A percentile compares a stretch with the other conserved stretches of the same genome.
phyloP scores from a whole-genome alignment of 1,140 invertebrate genomes.

The Lucilia cuprina region DNA sequence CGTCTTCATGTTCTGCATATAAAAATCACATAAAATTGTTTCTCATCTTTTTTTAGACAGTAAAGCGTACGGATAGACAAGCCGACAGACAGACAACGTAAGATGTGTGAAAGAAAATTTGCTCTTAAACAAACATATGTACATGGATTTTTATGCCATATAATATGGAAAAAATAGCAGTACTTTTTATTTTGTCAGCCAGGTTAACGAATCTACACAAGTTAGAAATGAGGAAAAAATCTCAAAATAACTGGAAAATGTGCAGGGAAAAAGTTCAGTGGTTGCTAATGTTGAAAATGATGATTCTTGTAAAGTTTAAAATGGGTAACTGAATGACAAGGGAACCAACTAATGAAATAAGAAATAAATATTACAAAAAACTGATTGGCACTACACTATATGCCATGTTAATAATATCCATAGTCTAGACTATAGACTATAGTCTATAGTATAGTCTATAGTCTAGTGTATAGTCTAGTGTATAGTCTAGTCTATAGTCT shows the following conservation, averaged over 20 bases:
- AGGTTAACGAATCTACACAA: neutral
- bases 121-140: neutral
- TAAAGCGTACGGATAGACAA: too few species aligned
- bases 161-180: neutral
- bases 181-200: neutral
- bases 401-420: too few species aligned
- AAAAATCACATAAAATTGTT: neutral
- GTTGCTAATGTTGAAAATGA: neutral
- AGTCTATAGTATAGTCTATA: too few species aligned
- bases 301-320: neutral
- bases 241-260: too few species aligned
- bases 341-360: too few species aligned
- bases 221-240: neutral
- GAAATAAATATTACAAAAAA: too few species aligned
- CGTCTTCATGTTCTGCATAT: conserved; percentile 7
- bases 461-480: too few species aligned
- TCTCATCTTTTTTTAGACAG: too few species aligned
- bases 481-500: too few species aligned
- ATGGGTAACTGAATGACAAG: neutral
- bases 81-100: too few species aligned
- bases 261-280: neutral
- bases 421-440: too few species aligned
- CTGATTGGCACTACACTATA: too few species aligned
- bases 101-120: conserved; percentile 14
- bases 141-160: neutral